phyloP scores from a whole-genome alignment of 1,140 invertebrate species.

The Drosophila kohkoa region DNA sequence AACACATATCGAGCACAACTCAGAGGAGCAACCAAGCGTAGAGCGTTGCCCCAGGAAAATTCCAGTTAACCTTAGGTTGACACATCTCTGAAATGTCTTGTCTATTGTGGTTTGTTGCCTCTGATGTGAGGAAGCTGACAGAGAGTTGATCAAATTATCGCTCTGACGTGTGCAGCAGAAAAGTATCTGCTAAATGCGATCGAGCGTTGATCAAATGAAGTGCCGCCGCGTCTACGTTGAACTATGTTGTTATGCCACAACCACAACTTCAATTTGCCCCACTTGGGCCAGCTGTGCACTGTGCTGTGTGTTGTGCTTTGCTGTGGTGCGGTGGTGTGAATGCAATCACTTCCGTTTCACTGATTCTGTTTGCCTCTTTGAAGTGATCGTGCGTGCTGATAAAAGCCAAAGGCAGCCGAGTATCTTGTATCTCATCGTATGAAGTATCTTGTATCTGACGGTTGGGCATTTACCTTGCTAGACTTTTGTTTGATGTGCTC shows the following conservation, averaged over 20 bases:
- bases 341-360: slow-evolving; percentile 79
- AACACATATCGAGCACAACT: slow-evolving; percentile 28
- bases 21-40: slow-evolving; percentile 8
- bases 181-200: slow-evolving; percentile 56
- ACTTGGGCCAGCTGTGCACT: slow-evolving; percentile 29
- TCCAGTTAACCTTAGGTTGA: slow-evolving; percentile 74
- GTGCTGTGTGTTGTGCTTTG: not conserved
- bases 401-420: slow-evolving; percentile 57
- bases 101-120: slow-evolving; percentile 17
- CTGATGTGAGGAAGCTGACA: slow-evolving; percentile 37
- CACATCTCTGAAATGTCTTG: slow-evolving; percentile 47
- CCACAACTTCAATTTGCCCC: slow-evolving; percentile 57
- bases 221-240: slow-evolving; percentile 48
- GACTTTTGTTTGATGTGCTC: slow-evolving; percentile 68
- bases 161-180: slow-evolving; percentile 45
- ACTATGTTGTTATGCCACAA: not conserved
- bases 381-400: slow-evolving; percentile 81
- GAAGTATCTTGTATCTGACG: slow-evolving; percentile 50
- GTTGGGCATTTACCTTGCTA: slow-evolving; percentile 49
- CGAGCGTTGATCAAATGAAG: slow-evolving; percentile 56
- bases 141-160: slow-evolving; percentile 71
- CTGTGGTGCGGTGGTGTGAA: slow-evolving; percentile 53
- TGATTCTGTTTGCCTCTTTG: slow-evolving; percentile 64
- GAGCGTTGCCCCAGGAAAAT: slow-evolving; percentile 28
- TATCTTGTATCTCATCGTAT: slow-evolving; percentile 40